Evolutionary conservation across 2,888 invertebrate species (phyloP), one percentile per base, ranked within the genome.

Genomic region (Drosophila gaucha): DNA sequence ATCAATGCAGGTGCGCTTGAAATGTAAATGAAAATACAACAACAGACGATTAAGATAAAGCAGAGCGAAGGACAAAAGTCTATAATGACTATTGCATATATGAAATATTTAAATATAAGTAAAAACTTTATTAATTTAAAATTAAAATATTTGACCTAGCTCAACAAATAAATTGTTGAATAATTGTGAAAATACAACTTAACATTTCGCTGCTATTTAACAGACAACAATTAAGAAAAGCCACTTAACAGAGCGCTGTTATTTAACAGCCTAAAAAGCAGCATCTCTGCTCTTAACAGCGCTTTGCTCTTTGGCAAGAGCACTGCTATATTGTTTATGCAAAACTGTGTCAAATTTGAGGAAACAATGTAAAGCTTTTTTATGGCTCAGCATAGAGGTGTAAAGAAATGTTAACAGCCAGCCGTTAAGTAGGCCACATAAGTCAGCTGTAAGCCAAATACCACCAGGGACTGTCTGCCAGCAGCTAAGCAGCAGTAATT

Each of bases 251-350:
- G 58, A 2, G 33, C 39, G 2, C 44, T 57, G 73, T 38, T 49
- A 41, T 3, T 14, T 28, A 9, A n/a, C 6, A 5, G 30, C 3
- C 14, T 52, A 36, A 49, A 49, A 35, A 38, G 14, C 18, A 35
- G 24, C 8, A 20, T 38, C 46, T 56, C 24, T 28, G 24, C 31
- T 9, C 9, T 43, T 73, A 60, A 63, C 78, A 69, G 80, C 12
- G n/a, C 10, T 24, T 2, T 43, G 46, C 79, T 86, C 79, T 80
- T 86, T 14, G 9, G 4, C 33, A 73, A 73, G 78, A 79, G 83
- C 57, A n/a, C 5, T 16, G 12, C 39, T 22, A 51, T 8, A 49
- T 35, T 31, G 49, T 26, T 41, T 71, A 52, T 70, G 57, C 47
- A 59, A 60, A 79, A 67, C 28, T 80, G 51, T 68, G 60, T 73